Evolutionary conservation across 2,888 invertebrate species (phyloP), one percentile per base, ranked within the genome.

Genomic region (Eupithecia pulchellata): DNA sequence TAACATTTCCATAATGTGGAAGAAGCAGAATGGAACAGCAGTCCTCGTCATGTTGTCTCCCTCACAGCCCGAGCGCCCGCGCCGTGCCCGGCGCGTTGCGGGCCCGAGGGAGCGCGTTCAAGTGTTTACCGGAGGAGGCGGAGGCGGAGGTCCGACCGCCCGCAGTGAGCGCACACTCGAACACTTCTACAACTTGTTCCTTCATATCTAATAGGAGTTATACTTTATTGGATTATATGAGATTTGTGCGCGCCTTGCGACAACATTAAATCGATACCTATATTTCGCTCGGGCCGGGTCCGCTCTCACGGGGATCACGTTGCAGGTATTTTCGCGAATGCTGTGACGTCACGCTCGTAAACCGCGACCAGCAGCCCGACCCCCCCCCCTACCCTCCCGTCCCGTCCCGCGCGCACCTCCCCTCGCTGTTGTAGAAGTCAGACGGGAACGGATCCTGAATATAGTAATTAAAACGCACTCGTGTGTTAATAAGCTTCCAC

Each of bases 251-350:
- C 39, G 4, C 11, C 32, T 6, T 6, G 32, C 32, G 32, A 5
- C 42, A 17, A 42, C 42, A 20, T 42, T 42, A 20, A n/a, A 42
- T 42, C 42, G 42, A n/a, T 9, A n/a, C n/a, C n/a, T 42, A 42
- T n/a, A n/a, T 42, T 42, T 42, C 20, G 25, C 60, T 32, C n/a
- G 14, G 3, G 17, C 42, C 30, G 58, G n/a, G n/a, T n/a, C n/a
- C 29, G 64, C 57, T 73, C 63, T 52, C 72, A 68, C 68, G 72
- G 63, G 63, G 72, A 9, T 72, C 68, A 57, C 39, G 72, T 72
- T 55, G 13, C 67, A 60, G 29, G 9, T 52, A 52, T 52, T 64
- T 66, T 65, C 63, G 68, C 70, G 66, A 61, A 25, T 52, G 52
- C 20, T 25, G 52, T 52, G 52, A 52, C 52, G 52, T 72, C 30